These are phyloP conservation scores for Melanocharis versteri DNA, from an alignment of 2,113 vertebrate genomes.

Conservation along the genomic window DNA sequence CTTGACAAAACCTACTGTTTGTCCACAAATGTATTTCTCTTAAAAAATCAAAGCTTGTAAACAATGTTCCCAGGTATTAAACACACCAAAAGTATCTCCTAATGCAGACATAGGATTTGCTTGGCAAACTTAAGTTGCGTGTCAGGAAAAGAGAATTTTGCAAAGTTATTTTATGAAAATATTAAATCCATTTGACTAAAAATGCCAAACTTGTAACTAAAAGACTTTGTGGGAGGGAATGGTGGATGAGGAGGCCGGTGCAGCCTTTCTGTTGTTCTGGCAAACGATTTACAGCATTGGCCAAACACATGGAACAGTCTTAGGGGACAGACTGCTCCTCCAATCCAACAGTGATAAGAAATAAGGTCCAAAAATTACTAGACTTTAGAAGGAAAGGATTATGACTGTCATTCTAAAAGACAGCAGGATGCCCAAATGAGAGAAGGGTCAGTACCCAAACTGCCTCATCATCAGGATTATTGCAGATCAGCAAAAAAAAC, in stretches of 20 bases:
- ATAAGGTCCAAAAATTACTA: neutral
- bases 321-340: constrained; percentile 9
- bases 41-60: neutral
- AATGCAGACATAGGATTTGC: neutral
- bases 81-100: neutral
- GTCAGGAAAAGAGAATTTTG: neutral
- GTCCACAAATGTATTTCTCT: neutral
- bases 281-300: neutral
- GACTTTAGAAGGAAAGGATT: neutral
- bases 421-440: neutral
- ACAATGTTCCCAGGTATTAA: neutral
- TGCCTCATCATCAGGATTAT: neutral
- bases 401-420: neutral
- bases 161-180: neutral
- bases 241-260: neutral
- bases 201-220: neutral
- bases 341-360: constrained; percentile 17
- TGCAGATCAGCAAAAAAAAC: neutral
- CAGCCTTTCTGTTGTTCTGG: constrained; percentile 15
- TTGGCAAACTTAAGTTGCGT: neutral
- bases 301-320: constrained; percentile 15
- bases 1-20: neutral
- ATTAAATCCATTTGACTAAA: neutral
- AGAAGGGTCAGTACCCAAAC: neutral
- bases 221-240: neutral